These are phyloP conservation scores for Amphimallon solstitiale DNA, from an alignment of 2,888 invertebrate genomes.

Conservation along the genomic window DNA sequence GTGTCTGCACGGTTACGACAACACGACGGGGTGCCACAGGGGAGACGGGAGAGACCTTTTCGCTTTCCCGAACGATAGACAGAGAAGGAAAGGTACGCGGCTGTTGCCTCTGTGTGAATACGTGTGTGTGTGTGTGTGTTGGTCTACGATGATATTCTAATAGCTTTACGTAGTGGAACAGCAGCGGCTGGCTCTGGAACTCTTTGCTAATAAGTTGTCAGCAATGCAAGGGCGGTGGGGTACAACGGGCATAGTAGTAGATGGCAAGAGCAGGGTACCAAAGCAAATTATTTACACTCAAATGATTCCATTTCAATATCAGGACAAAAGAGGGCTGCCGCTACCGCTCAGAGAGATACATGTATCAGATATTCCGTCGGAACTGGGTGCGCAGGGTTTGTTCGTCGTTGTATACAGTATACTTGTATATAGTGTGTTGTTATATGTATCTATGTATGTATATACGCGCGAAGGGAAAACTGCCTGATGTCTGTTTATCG, in stretches of 20 bases:
- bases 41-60: constrained; percentile 14
- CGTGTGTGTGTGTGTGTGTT: constrained; percentile 7
- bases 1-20: background rate
- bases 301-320: constrained; percentile 78
- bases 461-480: constrained; percentile 26
- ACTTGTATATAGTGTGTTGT: constrained; percentile 17
- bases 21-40: constrained; percentile 7
- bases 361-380: constrained; percentile 56
- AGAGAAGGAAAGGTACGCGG: background rate
- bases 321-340: constrained; percentile 68
- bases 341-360: constrained; percentile 54
- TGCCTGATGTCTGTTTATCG: constrained; percentile 39
- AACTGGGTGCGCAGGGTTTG: constrained; percentile 30
- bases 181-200: constrained; percentile 44
- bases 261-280: constrained; percentile 58
- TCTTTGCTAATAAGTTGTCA: constrained; percentile 58
- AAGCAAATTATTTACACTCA: constrained; percentile 77
- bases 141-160: constrained; percentile 39
- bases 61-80: constrained; percentile 7
- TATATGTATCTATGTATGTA: constrained; percentile 6
- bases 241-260: constrained; percentile 19
- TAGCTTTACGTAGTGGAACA: constrained; percentile 41
- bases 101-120: background rate
- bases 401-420: constrained; percentile 23
- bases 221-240: constrained; percentile 48